Conservation (phyloP, 2,113 vertebrate genomes). For the Hippocampus abdominalis region DNA sequence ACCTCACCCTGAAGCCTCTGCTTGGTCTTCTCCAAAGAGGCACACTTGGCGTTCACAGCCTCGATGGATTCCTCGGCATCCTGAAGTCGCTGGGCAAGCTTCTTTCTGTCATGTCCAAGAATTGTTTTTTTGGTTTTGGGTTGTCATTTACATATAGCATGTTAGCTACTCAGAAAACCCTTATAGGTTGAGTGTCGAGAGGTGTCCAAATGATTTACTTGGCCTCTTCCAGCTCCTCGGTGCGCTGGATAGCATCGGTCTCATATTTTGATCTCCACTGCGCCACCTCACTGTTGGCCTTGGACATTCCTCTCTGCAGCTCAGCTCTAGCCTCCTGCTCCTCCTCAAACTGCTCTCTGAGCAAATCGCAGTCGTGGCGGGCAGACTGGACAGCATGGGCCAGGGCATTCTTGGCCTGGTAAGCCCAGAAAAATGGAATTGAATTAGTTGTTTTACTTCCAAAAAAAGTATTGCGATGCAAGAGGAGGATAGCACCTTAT, state of each 20-base stretch:
- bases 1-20: slow-evolving; percentile 70
- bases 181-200: no score
- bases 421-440: neutral
- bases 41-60: slow-evolving; percentile 70
- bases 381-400: slow-evolving; percentile 78
- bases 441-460: neutral
- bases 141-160: neutral
- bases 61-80: slow-evolving; percentile 70
- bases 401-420: slow-evolving; percentile 83
- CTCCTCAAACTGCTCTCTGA: slow-evolving; percentile 81
- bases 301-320: slow-evolving; percentile 79
- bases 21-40: slow-evolving; percentile 72
- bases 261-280: no score
- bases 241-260: no score
- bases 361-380: slow-evolving; percentile 80
- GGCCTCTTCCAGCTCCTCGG: no score
- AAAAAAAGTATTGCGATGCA: neutral
- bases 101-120: slow-evolving; percentile 67
- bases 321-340: slow-evolving; percentile 81
- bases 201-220: no score
- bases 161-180: neutral
- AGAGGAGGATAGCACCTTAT: neutral
- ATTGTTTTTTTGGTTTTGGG: slow-evolving; percentile 20
- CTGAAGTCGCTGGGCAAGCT: slow-evolving; percentile 71
- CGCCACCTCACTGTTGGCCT: slow-evolving; percentile 83